A percentile compares a stretch with the other conserved stretches of the same genome.
phyloP scores from a whole-genome alignment of 2,888 invertebrate genomes.

The Tipula confusa region DNA sequence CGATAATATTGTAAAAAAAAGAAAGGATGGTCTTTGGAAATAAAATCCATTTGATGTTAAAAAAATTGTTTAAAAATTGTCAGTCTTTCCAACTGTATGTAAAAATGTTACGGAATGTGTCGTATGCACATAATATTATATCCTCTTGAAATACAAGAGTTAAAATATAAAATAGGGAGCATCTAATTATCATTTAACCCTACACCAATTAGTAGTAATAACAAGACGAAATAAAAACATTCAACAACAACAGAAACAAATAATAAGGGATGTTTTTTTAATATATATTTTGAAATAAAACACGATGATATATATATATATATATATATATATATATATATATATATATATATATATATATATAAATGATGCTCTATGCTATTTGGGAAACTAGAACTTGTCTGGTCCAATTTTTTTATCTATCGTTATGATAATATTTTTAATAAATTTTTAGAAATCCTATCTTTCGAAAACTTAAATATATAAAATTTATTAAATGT shows the following conservation, averaged over 20 bases:
- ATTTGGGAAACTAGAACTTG: background rate
- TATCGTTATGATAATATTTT: background rate
- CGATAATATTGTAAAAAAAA: no score
- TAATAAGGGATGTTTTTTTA: background rate
- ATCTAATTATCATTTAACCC: slow-evolving; percentile 28
- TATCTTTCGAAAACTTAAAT: background rate
- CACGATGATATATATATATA: background rate
- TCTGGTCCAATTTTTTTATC: background rate
- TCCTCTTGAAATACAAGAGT: background rate
- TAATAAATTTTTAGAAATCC: background rate
- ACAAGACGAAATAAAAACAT: slow-evolving; percentile 4
- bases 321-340: no score
- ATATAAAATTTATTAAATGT: no score
- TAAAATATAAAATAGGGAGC: background rate
- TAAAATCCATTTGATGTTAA: no score
- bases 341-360: no score
- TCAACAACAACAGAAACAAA: background rate
- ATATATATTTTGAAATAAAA: background rate
- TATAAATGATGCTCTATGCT: background rate
- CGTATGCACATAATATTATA: no score
- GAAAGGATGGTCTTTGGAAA: no score
- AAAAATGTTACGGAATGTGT: background rate
- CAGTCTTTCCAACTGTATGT: no score
- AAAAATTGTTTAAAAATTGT: no score
- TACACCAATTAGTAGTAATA: slow-evolving; percentile 30